Evolutionary conservation across 2,113 vertebrate genomes (phyloP).

Genomic region (Thomomys bottae): DNA sequence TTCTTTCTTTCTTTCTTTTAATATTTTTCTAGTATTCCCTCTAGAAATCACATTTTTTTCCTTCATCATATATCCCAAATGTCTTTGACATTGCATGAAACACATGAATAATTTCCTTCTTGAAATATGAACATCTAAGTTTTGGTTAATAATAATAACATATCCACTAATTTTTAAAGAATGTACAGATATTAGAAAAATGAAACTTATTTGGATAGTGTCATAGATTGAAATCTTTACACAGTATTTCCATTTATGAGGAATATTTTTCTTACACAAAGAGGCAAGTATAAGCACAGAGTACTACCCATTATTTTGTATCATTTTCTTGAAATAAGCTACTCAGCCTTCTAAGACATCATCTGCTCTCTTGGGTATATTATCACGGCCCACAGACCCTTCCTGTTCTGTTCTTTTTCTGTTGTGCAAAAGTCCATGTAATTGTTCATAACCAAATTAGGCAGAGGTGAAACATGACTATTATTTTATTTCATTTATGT

Average conservation of each 20-base stretch:
- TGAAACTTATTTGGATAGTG: not conserved
- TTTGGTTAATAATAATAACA: not conserved
- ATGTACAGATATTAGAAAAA: no score
- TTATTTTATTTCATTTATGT: not conserved
- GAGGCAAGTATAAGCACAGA: no score
- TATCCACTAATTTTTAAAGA: not conserved
- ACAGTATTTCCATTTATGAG: no score
- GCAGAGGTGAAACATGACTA: not conserved
- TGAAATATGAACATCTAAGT: not conserved
- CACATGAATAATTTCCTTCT: not conserved
- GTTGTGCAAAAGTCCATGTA: not conserved
- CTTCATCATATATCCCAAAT: not conserved
- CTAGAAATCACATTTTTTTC: not conserved
- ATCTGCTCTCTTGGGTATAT: rapidly evolving
- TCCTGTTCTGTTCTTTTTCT: not conserved
- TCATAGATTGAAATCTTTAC: no score
- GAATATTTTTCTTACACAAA: no score
- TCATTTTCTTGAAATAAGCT: no score
- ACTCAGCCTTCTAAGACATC: not conserved
- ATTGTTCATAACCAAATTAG: not conserved
- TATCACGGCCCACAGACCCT: not conserved
- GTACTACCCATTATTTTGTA: not conserved
- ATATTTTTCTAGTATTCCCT: not conserved
- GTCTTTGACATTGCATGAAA: not conserved
- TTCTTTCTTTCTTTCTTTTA: not conserved